Conservation (phyloP, 2,888 invertebrate species). For the Clepsis dumicolana region DNA sequence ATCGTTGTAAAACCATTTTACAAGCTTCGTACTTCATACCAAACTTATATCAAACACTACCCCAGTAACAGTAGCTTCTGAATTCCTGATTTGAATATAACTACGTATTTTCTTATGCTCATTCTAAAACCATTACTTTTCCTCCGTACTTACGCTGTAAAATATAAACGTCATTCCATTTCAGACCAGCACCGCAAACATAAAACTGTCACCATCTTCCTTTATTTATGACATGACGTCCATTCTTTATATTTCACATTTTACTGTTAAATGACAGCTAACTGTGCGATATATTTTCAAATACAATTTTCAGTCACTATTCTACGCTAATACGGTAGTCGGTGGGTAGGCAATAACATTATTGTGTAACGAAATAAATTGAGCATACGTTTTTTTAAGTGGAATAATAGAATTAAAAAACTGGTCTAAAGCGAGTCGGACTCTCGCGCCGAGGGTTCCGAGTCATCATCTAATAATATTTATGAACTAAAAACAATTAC, state of each 20-base stretch:
- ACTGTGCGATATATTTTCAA: constrained; percentile 11
- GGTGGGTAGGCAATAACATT: neutral
- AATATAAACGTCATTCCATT: constrained; percentile 26
- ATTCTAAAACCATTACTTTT: neutral
- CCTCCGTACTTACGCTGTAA: constrained; percentile 6
- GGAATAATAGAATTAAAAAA: neutral
- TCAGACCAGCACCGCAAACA: constrained; percentile 23
- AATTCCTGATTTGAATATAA: neutral
- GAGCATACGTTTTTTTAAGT: constrained; percentile 5
- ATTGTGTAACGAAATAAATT: constrained; percentile 15
- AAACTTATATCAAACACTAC: too few relatives aligned
- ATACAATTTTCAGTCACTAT: constrained; percentile 17
- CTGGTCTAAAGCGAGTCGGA: too few relatives aligned
- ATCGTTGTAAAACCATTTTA: too few relatives aligned
- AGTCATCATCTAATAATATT: too few relatives aligned
- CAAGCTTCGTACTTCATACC: too few relatives aligned
- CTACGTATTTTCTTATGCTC: neutral
- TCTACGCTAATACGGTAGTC: neutral
- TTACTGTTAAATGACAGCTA: constrained; percentile 28
- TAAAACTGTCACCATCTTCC: constrained; percentile 30
- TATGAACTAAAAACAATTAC: too few relatives aligned
- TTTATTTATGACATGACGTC: constrained; percentile 18
- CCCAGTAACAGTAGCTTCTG: neutral
- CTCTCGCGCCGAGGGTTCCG: too few relatives aligned
- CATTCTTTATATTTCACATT: constrained; percentile 29